Conservation (phyloP, 2,797 vertebrate genomes). For the Hylomyscus alleni region DNA sequence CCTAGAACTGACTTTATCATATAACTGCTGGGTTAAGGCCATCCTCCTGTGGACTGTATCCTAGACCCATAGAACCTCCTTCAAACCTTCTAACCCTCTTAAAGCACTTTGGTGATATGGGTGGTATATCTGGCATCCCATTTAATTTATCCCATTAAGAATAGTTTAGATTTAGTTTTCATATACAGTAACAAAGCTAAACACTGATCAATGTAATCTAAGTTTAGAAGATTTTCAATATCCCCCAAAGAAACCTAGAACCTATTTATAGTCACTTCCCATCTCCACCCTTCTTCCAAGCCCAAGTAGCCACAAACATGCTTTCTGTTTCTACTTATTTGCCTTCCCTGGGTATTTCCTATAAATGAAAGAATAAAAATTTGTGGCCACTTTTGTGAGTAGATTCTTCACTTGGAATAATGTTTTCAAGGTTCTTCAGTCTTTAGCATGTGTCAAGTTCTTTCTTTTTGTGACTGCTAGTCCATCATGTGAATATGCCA, state of each 20-base stretch:
- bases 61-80: not conserved
- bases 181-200: not conserved
- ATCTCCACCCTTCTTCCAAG: not conserved
- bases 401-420: not conserved
- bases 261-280: not conserved
- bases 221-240: conserved; percentile 47
- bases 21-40: not conserved
- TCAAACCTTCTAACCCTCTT: not conserved
- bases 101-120: not conserved
- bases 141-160: conserved; percentile 17
- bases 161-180: conserved; percentile 6
- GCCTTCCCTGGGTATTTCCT: not conserved
- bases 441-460: not conserved
- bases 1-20: not conserved
- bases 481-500: not conserved
- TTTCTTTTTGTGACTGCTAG: conserved; percentile 18
- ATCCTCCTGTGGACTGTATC: not conserved
- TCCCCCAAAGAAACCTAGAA: not conserved
- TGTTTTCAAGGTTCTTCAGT: not conserved
- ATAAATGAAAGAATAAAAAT: not conserved
- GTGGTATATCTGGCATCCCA: not conserved
- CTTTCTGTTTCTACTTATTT: not conserved
- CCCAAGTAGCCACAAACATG: not conserved
- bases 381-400: not conserved
- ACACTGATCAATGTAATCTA: not conserved